Percentiles rank a stretch among this genome's conserved stretches.
phyloP scores from a whole-genome alignment of 1,140 invertebrate genomes.

The Anagrus nilaparvatae region DNA sequence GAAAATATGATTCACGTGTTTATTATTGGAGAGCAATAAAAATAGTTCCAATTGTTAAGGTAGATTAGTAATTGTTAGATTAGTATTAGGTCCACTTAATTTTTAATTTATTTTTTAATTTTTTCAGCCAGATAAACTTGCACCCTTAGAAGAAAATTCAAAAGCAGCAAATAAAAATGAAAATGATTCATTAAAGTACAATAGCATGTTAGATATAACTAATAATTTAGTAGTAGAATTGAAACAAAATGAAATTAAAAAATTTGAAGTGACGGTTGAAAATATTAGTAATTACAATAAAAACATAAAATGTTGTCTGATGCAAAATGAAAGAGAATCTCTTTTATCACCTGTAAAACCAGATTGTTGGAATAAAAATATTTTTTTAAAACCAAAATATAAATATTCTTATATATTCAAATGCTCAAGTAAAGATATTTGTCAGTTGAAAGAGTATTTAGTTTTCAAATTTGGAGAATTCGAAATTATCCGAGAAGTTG shows the following conservation, averaged over 20 bases:
- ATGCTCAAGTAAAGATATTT: constrained; percentile 44
- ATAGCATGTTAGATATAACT: constrained; percentile 34
- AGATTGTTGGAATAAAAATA: constrained; percentile 9
- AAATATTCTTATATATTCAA: constrained; percentile 32
- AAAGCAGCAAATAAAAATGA: too few relatives aligned
- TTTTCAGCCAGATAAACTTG: too few relatives aligned
- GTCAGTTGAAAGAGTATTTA: constrained; percentile 47
- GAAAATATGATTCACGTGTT: constrained; percentile 42
- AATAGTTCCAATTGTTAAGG: constrained; percentile 32
- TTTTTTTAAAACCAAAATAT: constrained; percentile 27
- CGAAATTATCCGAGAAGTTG: constrained; percentile 44
- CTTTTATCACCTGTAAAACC: constrained; percentile 31
- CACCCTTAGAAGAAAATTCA: too few relatives aligned
- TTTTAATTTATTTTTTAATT: not conserved
- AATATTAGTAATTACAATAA: constrained; percentile 30
- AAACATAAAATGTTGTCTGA: constrained; percentile 23
- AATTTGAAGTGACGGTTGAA: constrained; percentile 22
- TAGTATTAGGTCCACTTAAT: constrained; percentile 5
- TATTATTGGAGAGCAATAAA: constrained; percentile 50
- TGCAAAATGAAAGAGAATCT: constrained; percentile 22
- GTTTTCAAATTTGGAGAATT: constrained; percentile 47
- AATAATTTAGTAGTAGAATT: constrained; percentile 31
- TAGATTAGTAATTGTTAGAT: constrained; percentile 15
- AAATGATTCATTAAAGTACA: constrained; percentile 22
- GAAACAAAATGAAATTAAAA: constrained; percentile 29